phyloP scores from a whole-genome alignment of 2,888 invertebrate species.

The Lochmaea crataegi region DNA sequence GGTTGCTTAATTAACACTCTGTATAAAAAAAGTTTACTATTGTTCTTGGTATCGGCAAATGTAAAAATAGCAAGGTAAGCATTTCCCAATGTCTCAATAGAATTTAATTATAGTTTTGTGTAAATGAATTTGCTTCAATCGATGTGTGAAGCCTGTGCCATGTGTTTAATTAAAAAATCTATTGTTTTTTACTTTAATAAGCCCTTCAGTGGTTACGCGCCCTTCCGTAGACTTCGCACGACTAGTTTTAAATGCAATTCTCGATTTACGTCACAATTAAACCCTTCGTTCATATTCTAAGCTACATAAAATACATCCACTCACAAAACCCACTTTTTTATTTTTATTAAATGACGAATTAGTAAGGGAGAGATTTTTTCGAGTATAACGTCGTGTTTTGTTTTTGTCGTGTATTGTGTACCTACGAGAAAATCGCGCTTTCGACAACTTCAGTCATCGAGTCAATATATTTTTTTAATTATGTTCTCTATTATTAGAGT shows the following conservation, averaged over 20 bases:
- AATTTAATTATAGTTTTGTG: constrained; percentile 63
- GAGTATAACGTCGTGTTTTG: constrained; percentile 23
- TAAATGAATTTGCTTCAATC: constrained; percentile 64
- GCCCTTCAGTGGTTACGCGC: constrained; percentile 62
- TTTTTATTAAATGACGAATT: constrained; percentile 44
- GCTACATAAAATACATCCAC: constrained; percentile 42
- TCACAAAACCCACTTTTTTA: constrained; percentile 43
- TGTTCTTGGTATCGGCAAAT: constrained; percentile 1
- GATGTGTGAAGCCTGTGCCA: constrained; percentile 65
- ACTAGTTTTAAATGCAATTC: constrained; percentile 61
- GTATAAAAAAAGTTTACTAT: background rate
- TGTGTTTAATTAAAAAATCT: constrained; percentile 66
- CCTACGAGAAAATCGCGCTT: too few relatives aligned
- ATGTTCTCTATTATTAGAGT: too few relatives aligned
- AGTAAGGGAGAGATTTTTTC: constrained; percentile 26
- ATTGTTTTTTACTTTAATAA: constrained; percentile 66
- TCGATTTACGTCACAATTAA: constrained; percentile 51
- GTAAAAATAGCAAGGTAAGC: constrained; percentile 50
- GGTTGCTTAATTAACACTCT: background rate
- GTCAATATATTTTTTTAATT: constrained; percentile 13
- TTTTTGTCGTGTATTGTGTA: constrained; percentile 2
- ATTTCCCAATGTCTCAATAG: constrained; percentile 61
- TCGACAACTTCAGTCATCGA: background rate
- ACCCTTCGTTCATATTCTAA: constrained; percentile 40
- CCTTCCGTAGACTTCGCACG: constrained; percentile 59